Evolutionary conservation across 2,113 vertebrate species (phyloP).

Genomic region (Smithornis capensis): DNA sequence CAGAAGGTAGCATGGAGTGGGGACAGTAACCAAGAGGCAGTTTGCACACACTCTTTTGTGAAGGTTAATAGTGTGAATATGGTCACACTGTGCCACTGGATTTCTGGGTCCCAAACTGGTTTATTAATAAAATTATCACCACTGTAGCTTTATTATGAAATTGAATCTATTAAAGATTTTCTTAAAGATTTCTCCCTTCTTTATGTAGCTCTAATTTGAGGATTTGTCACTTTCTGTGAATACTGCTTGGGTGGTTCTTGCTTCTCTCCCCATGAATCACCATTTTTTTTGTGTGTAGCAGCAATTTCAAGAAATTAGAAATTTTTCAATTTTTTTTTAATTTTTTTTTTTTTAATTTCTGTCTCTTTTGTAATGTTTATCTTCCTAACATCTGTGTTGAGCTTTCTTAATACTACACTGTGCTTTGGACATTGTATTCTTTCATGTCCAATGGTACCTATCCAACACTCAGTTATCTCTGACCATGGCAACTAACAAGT

Average conservation of each 20-base stretch:
- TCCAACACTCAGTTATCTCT: background rate
- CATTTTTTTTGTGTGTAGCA: background rate
- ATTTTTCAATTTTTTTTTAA: background rate
- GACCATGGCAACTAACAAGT: background rate
- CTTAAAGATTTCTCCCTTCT: background rate
- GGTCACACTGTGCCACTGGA: background rate
- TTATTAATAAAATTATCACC: background rate
- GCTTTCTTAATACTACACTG: background rate
- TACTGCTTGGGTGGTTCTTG: background rate
- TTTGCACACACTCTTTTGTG: rapidly evolving
- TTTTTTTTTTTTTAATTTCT: background rate
- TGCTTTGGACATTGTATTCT: background rate
- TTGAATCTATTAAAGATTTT: background rate
- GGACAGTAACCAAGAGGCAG: background rate
- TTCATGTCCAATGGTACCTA: background rate
- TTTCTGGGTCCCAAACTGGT: background rate
- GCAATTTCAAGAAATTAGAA: background rate
- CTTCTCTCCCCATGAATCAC: background rate
- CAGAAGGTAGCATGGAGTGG: background rate
- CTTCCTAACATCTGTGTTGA: background rate
- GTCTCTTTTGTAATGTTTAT: background rate
- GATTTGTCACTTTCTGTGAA: background rate
- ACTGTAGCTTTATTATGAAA: background rate
- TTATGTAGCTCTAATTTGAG: background rate
- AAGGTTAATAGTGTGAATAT: background rate